phyloP scores from a whole-genome alignment of 2,113 vertebrate species.

The Chamaea fasciata region DNA sequence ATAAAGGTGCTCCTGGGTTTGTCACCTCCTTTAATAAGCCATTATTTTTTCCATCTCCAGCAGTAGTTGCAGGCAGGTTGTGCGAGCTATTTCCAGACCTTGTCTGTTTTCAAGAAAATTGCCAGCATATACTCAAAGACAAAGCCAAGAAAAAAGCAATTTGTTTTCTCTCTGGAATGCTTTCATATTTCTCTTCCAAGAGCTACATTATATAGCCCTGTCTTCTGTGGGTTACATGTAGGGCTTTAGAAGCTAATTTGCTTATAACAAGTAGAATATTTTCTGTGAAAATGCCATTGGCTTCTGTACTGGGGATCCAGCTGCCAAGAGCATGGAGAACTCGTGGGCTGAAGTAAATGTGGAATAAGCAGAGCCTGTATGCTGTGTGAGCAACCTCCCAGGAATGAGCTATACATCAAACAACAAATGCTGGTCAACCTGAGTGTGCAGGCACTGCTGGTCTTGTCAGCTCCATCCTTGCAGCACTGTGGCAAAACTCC shows the following conservation, averaged over 20 bases:
- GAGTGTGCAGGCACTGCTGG: fast-evolving
- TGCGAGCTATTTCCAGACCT: neutral
- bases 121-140: neutral
- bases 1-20: neutral
- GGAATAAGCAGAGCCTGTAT: neutral
- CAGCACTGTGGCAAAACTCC: neutral
- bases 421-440: neutral
- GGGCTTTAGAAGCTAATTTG: neutral
- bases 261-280: neutral
- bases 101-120: neutral
- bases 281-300: neutral
- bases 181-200: neutral
- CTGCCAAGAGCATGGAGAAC: neutral
- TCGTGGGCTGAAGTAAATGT: neutral
- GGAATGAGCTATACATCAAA: neutral
- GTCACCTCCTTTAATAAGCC: neutral
- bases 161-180: neutral
- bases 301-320: neutral
- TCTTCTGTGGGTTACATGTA: neutral
- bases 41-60: neutral
- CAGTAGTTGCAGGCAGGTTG: neutral
- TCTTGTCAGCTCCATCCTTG: neutral
- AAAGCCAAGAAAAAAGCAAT: neutral
- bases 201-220: neutral
- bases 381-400: neutral